phyloP scores from a whole-genome alignment of 2,113 vertebrate genomes.

The Embiotoca jacksoni region DNA sequence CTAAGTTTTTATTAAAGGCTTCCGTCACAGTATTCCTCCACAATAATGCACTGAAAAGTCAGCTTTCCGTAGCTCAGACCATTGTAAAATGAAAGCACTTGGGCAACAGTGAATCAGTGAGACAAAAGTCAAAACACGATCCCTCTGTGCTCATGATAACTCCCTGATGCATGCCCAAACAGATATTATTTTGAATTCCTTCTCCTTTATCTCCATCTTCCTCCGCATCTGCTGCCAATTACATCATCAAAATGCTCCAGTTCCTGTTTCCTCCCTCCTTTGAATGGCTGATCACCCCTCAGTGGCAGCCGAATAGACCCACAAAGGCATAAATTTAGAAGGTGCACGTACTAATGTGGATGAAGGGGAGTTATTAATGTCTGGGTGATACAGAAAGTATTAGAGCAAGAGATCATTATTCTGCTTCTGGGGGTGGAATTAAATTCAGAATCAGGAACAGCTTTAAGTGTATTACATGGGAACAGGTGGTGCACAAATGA shows the following conservation, averaged over 20 bases:
- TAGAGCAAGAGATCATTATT: conserved; percentile 46
- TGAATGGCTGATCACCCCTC: conserved; percentile 61
- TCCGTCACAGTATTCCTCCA: conserved; percentile 9
- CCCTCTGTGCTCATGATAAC: conserved; percentile 54
- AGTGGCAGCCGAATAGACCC: conserved; percentile 42
- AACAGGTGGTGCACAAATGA: conserved; percentile 1
- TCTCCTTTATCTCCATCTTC: conserved; percentile 77
- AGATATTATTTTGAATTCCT: conserved; percentile 82
- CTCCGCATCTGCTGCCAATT: conserved; percentile 78
- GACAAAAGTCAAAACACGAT: conserved; percentile 73
- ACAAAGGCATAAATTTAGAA: conserved; percentile 44
- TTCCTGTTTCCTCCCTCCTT: conserved; percentile 67
- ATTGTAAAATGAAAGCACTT: background rate
- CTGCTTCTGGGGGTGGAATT: conserved; percentile 41
- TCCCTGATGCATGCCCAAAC: conserved; percentile 73
- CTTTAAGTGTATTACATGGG: conserved; percentile 16
- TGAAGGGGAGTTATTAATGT: conserved; percentile 55
- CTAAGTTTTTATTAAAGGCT: conserved; percentile 34
- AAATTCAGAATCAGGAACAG: conserved; percentile 34
- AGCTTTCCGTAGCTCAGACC: conserved; percentile 46
- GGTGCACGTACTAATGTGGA: conserved; percentile 18
- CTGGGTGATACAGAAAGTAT: conserved; percentile 15
- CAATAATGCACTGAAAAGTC: conserved; percentile 40
- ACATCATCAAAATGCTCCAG: conserved; percentile 75
- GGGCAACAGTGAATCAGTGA: conserved; percentile 23